Conservation (phyloP, 2,113 vertebrate genomes). For the Alosa alosa region DNA sequence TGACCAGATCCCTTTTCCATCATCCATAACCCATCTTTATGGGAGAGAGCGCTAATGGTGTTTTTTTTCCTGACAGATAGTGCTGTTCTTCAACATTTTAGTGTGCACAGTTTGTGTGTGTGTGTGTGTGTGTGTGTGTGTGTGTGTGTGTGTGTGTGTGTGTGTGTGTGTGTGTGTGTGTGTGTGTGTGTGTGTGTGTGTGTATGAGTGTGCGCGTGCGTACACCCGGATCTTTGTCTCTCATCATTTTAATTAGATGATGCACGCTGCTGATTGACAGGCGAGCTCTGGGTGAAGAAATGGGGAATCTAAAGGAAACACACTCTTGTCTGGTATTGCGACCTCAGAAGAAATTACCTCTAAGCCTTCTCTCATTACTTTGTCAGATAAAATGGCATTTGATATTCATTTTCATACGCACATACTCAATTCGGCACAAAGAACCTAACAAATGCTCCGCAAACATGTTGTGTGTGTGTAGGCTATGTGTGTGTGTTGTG, state of each 20-base stretch:
- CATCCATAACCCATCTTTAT: conserved; percentile 44
- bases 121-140: conserved; percentile 5
- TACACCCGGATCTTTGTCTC: not conserved
- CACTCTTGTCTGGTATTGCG: conserved; percentile 40
- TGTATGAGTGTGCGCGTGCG: conserved; percentile 39
- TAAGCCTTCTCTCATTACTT: conserved; percentile 27
- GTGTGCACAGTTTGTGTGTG: conserved; percentile 26
- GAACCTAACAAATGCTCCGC: not conserved
- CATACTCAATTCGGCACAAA: conserved; percentile 14
- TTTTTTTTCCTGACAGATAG: conserved; percentile 32
- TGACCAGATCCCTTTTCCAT: conserved; percentile 59
- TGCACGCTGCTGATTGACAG: conserved; percentile 43
- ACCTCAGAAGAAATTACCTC: conserved; percentile 42
- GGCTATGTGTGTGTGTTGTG: not conserved
- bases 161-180: conserved; percentile 21
- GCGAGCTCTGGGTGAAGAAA: conserved; percentile 43
- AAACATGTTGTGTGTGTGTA: conserved; percentile 5
- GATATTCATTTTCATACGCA: conserved; percentile 7
- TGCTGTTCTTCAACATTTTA: conserved; percentile 30
- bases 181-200: conserved; percentile 32
- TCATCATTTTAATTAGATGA: conserved; percentile 55
- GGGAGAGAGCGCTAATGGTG: conserved; percentile 39
- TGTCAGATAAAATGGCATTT: conserved; percentile 18
- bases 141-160: conserved; percentile 31
- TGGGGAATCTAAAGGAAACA: conserved; percentile 40